Conservation (phyloP, 2,113 vertebrate genomes). For the Menura novaehollandiae region DNA sequence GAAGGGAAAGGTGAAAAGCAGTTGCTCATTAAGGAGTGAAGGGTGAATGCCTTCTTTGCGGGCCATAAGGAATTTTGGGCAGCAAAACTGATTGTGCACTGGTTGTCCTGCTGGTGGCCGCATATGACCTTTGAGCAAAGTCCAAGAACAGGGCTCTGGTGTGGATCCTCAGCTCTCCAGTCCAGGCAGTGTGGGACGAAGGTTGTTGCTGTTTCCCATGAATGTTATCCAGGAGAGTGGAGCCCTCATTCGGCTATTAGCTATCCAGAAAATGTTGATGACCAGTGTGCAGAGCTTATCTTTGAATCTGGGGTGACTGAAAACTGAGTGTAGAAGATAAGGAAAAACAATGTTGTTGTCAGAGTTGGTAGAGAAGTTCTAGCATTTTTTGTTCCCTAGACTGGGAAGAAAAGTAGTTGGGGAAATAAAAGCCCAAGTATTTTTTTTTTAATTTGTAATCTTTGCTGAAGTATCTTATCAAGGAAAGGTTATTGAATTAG, state of each 20-base stretch:
- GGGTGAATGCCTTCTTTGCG: background rate
- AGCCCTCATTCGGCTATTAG: accelerated
- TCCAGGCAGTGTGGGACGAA: background rate
- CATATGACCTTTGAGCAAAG: background rate
- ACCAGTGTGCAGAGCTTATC: background rate
- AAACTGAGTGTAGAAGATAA: background rate
- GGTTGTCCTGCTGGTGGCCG: accelerated
- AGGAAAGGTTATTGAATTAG: background rate
- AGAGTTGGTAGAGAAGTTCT: background rate
- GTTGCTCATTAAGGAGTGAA: background rate
- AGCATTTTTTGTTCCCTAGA: background rate
- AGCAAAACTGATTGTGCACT: accelerated
- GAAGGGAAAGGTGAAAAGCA: background rate
- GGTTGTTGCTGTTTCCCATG: background rate
- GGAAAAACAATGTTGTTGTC: background rate
- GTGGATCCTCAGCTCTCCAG: background rate
- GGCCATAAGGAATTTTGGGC: background rate
- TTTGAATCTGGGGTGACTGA: background rate
- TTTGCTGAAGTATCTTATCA: background rate
- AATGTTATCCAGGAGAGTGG: background rate
- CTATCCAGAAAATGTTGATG: background rate
- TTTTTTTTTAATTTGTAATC: background rate
- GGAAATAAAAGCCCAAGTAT: background rate
- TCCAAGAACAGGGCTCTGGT: background rate
- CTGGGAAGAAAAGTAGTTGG: background rate